Percentiles rank a stretch among this genome's conserved stretches.
Conservation (phyloP, 2,113 vertebrate species). For the Spea multiplicata region DNA sequence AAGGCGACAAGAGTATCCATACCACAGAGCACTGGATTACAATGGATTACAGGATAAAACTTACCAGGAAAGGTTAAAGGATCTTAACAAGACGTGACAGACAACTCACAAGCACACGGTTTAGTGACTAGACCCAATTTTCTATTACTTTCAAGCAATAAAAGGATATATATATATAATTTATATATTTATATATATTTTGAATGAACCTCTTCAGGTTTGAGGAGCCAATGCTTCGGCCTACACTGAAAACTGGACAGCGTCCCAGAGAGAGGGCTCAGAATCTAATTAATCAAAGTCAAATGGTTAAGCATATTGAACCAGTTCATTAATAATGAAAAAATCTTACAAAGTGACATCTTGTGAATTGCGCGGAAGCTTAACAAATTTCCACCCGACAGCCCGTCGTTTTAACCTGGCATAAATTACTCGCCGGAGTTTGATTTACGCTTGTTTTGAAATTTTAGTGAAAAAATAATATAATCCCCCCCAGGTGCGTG, state of each 20-base stretch:
- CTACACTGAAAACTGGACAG: conserved; percentile 64
- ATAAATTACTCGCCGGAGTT: neutral
- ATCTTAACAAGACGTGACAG: too few species aligned
- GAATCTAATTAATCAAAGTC: conserved; percentile 74
- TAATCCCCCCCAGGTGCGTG: neutral
- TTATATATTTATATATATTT: too few species aligned
- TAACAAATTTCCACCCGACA: conserved; percentile 57
- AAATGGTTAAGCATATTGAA: conserved; percentile 70
- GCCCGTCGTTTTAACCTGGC: conserved; percentile 29
- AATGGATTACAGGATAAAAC: too few species aligned
- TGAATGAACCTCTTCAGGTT: neutral
- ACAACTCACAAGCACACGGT: too few species aligned
- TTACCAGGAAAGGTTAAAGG: too few species aligned
- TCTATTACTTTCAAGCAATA: too few species aligned
- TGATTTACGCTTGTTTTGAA: conserved; percentile 24
- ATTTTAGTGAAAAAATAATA: neutral
- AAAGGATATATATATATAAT: too few species aligned
- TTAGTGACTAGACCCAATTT: too few species aligned
- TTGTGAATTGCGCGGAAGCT: conserved; percentile 64
- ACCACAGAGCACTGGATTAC: too few species aligned
- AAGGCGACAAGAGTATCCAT: too few species aligned
- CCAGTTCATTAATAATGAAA: conserved; percentile 77
- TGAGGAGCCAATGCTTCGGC: conserved; percentile 60
- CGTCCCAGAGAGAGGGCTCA: conserved; percentile 65
- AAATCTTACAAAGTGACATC: conserved; percentile 70